Evolutionary conservation across 1,140 invertebrate genomes (phyloP).

Genomic region (Drosophila oshimai): DNA sequence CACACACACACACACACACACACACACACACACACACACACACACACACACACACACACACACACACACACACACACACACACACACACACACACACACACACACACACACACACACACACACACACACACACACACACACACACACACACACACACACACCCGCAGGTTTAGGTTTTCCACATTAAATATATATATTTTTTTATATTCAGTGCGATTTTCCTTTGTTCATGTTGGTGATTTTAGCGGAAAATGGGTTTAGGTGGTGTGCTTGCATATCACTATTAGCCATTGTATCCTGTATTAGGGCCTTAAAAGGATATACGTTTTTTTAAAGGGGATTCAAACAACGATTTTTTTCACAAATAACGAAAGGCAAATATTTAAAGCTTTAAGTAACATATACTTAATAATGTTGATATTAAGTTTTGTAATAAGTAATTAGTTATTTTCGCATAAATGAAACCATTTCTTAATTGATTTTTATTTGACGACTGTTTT

Average conservation of each 20-base stretch:
- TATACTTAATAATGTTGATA: too few relatives aligned
- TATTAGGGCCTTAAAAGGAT: too few relatives aligned
- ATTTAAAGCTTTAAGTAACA: too few relatives aligned
- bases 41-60: slow-evolving; percentile 36
- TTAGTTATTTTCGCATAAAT: too few relatives aligned
- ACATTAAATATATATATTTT: background rate
- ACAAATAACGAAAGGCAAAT: too few relatives aligned
- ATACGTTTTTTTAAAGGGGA: too few relatives aligned
- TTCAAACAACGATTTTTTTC: too few relatives aligned
- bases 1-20: slow-evolving; percentile 34
- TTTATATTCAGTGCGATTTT: background rate
- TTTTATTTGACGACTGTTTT: too few relatives aligned
- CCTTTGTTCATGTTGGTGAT: slow-evolving; percentile 6
- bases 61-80: slow-evolving; percentile 39
- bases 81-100: slow-evolving; percentile 37
- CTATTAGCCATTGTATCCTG: slow-evolving; percentile 42
- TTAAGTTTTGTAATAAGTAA: too few relatives aligned
- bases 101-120: slow-evolving; percentile 38
- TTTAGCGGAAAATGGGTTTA: background rate
- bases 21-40: slow-evolving; percentile 36
- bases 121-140: slow-evolving; percentile 37
- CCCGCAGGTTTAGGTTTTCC: slow-evolving; percentile 14
- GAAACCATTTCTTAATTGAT: too few relatives aligned
- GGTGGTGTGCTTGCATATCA: slow-evolving; percentile 59
- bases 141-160: slow-evolving; percentile 37